Evolutionary conservation across 2,797 vertebrate genomes (phyloP), one percentile per base, ranked within the genome.

Genomic region (Peromyscus nudipes): DNA sequence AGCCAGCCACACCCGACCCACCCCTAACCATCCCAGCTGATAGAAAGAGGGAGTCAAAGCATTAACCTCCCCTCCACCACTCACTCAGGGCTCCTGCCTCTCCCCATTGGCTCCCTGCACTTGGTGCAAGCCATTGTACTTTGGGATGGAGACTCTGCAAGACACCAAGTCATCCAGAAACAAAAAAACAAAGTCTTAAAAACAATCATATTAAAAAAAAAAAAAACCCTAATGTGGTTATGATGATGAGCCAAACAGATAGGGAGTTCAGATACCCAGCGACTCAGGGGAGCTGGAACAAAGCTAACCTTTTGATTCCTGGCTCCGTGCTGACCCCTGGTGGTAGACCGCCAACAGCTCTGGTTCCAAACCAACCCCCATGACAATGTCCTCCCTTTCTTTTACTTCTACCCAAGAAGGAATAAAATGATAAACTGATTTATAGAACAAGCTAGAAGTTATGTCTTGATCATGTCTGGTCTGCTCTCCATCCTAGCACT

Each of bases 301-400:
- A 75, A 82, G 52, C 46, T 76, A 25, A 5, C 19, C 27, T 88
- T 84, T 52, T 14, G 57, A 64, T 93, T 94, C 76, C 46, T 77
- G n/a, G 71, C 17, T 96, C 71, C 13, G 12, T 57, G 73, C 89
- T 92, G 93, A 73, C 88, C 12, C 90, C 95, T 92, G 52, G 87
- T 79, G 97, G 89, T 67, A 21, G 4, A 8, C 23, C 21, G 4
- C 31, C 49, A 89, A 79, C 55, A 67, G 81, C 49, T 87, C 79
- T 13, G 4, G 43, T 73, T 88, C 69, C 82, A 60, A 92, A 94
- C 55, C 14, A 3, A 29, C 16, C 25, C 4, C 21, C 4, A 7
- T 17, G 40, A n/a, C 23, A 29, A 52, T 0, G 14, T 13, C 62
- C 17, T n/a, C 49, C 13, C n/a, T 81, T 14, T 12, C 14, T 40